phyloP scores from a whole-genome alignment of 2,797 vertebrate genomes.

The Chiroxiphia lanceolata region DNA sequence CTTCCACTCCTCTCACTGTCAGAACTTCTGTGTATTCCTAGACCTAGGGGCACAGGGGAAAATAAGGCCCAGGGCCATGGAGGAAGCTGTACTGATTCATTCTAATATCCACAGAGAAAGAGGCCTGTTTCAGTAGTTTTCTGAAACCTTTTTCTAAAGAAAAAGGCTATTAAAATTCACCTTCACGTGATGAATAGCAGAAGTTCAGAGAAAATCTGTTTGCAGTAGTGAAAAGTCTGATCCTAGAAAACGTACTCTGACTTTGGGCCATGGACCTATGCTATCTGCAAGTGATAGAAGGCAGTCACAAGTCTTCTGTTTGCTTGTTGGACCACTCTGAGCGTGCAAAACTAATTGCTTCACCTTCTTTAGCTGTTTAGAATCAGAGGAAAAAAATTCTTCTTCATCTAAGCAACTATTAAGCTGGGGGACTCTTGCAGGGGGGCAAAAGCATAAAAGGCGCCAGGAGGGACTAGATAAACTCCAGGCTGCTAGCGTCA shows the following conservation, averaged over 20 bases:
- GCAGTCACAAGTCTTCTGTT: neutral
- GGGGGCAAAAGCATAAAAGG: neutral
- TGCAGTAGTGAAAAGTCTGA: neutral
- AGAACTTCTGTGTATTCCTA: neutral
- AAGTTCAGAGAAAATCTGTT: neutral
- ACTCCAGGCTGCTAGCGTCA: neutral
- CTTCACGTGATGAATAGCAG: neutral
- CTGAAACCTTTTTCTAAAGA: neutral
- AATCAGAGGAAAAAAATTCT: neutral
- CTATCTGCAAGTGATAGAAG: neutral
- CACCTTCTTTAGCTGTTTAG: neutral
- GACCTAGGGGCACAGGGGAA: neutral
- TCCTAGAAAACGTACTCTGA: neutral
- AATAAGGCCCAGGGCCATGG: neutral
- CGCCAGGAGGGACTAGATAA: neutral
- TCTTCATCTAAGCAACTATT: neutral
- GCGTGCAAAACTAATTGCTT: neutral
- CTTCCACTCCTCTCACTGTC: neutral
- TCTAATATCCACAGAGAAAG: neutral
- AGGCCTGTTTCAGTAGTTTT: neutral
- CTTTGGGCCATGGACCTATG: neutral
- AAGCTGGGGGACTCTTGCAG: neutral
- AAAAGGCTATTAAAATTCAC: neutral
- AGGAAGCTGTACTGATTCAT: neutral
- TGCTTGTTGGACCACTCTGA: neutral